These are phyloP conservation scores for Riparia riparia DNA, from an alignment of 2,113 vertebrate genomes.

Conservation along the genomic window DNA sequence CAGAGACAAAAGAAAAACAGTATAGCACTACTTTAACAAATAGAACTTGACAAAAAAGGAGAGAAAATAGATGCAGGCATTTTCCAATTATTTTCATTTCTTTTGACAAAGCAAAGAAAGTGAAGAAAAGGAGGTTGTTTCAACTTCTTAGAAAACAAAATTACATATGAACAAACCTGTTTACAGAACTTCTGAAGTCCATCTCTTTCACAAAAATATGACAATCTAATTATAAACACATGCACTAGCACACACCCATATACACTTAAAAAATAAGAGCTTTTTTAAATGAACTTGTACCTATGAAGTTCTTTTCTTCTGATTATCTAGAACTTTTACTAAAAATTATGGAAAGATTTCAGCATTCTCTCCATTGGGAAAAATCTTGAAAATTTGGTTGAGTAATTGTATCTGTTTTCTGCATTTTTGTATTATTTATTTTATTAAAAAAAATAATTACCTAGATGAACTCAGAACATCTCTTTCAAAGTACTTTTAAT, in stretches of 20 bases:
- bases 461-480: not conserved
- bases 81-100: not conserved
- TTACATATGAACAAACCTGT: not conserved
- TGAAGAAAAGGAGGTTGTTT: not conserved
- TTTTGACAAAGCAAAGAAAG: not conserved
- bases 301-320: not conserved
- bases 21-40: not conserved
- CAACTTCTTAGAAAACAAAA: not conserved
- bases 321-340: not conserved
- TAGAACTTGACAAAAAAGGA: constrained; percentile 19
- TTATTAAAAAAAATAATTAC: not conserved
- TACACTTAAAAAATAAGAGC: not conserved
- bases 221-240: not conserved
- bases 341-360: not conserved
- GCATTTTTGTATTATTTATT: not conserved
- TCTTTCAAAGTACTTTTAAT: not conserved
- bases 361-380: not conserved
- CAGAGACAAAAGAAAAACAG: constrained; percentile 17
- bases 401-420: not conserved
- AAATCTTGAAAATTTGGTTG: not conserved
- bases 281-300: not conserved
- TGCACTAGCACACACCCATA: not conserved
- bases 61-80: not conserved
- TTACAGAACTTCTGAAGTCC: not conserved
- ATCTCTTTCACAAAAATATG: not conserved